phyloP scores from a whole-genome alignment of 2,888 invertebrate species.

The Flexamia atlantica region DNA sequence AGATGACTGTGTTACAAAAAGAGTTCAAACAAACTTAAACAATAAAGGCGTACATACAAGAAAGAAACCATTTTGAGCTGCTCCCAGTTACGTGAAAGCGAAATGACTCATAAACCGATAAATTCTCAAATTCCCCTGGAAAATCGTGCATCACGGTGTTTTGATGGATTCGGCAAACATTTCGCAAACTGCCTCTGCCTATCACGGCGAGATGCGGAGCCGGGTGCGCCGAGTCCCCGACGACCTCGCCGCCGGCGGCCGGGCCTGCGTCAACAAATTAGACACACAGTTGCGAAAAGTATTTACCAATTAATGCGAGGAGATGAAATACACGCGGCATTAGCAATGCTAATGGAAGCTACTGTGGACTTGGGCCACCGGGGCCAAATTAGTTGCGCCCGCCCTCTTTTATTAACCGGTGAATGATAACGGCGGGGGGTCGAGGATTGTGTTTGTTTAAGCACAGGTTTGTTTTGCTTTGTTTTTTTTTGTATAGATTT shows the following conservation, averaged over 20 bases:
- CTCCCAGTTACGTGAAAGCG: too few species aligned
- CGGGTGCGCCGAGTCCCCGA: too few species aligned
- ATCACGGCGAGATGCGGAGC: too few species aligned
- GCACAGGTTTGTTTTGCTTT: not conserved
- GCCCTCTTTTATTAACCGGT: slow-evolving; percentile 38
- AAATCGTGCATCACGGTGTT: not conserved
- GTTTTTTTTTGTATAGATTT: too few species aligned
- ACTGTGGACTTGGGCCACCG: not conserved
- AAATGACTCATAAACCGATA: too few species aligned
- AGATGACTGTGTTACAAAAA: too few species aligned
- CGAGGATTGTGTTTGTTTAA: not conserved
- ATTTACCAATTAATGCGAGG: slow-evolving; percentile 47
- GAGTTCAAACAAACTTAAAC: too few species aligned
- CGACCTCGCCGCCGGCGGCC: slow-evolving; percentile 13
- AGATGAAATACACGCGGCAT: slow-evolving; percentile 21
- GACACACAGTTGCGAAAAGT: slow-evolving; percentile 27
- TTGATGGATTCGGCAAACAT: not conserved
- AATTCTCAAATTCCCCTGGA: too few species aligned
- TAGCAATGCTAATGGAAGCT: slow-evolving; percentile 48
- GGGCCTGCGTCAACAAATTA: slow-evolving; percentile 43
- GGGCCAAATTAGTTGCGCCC: slow-evolving; percentile 4
- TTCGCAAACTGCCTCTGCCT: not conserved
- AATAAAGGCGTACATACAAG: too few species aligned
- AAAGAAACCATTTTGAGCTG: too few species aligned
- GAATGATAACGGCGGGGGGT: slow-evolving; percentile 13